Evolutionary conservation across 2,888 invertebrate genomes (phyloP).

Genomic region (Epirrhoe tristata): DNA sequence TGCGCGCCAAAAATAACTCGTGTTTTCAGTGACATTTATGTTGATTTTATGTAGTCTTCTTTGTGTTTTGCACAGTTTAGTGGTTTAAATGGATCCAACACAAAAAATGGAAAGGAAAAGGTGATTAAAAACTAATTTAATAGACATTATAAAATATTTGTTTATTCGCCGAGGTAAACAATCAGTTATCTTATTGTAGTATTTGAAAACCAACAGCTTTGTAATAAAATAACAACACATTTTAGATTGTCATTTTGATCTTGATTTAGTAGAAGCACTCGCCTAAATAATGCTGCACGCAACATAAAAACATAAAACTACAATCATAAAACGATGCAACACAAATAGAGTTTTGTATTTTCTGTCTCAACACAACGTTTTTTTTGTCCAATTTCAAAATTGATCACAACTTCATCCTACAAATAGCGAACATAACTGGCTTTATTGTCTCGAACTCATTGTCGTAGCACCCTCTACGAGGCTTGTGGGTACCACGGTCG

Average conservation of each 20-base stretch:
- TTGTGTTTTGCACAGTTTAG: conserved; percentile 34
- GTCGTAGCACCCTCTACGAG: conserved; percentile 20
- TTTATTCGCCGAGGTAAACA: conserved; percentile 19
- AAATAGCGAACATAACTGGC: background rate
- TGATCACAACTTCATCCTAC: background rate
- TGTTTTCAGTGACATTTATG: conserved; percentile 55
- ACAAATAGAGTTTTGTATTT: too few species aligned
- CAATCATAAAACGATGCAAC: too few species aligned
- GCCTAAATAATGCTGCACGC: conserved; percentile 1
- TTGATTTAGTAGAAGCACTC: background rate
- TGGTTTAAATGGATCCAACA: conserved; percentile 41
- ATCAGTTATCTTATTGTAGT: conserved; percentile 6
- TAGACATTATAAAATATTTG: conserved; percentile 29
- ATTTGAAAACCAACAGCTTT: too few species aligned
- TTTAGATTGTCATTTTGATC: conserved; percentile 5
- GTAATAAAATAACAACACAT: conserved; percentile 23
- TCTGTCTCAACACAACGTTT: too few species aligned
- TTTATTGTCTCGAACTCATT: background rate
- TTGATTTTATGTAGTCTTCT: conserved; percentile 46
- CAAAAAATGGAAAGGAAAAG: conserved; percentile 77
- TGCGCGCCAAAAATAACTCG: conserved; percentile 48
- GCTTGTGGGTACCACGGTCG: conserved; percentile 15
- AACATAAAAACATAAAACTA: background rate
- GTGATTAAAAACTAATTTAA: conserved; percentile 61
- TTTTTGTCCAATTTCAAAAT: too few species aligned